Base-by-base conservation (phyloP, 2,888 invertebrate species). In the Polietes domitor region DNA sequence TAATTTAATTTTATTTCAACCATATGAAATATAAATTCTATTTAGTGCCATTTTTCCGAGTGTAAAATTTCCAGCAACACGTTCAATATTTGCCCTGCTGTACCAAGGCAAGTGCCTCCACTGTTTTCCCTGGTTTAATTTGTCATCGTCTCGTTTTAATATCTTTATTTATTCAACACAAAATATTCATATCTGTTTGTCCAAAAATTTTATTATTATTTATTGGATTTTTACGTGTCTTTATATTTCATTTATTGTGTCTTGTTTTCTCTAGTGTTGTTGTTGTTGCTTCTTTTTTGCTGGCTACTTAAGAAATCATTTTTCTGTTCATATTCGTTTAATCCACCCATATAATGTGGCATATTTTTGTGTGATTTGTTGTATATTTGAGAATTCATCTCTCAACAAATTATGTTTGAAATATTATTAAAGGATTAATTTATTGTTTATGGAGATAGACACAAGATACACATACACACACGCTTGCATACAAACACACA, bases 381-480 rank as follows among this genome's bases (percentile, higher is more conserved):
- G 65, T 4, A 1, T 12, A 26, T 58, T 58, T 21, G 58, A 58
- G 41, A 41, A 32, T 12, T 32, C 17, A 53, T 26, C 26, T 61
- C 26, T 78, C 77, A 70, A 76, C 43, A 72, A 76, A 79, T 83
- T 76, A 83, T 83, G 79, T 79, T 83, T 83, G 76, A 83, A 76
- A 73, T 72, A 76, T 79, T 79, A 79, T 79, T 68, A 72, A 73
- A 68, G 76, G 79, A 83, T 68, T 50, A 50, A 68, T 28, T 32
- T 28, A 37, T 72, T 53, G 37, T 55, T 50, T 72, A 72, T 32
- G 43, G 19, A 65, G 19, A 61, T 2, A 58, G 19, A 32, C 2
- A 17, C 5, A 37, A 12, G 19, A 7, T 24, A 55, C 19, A 80
- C 73, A 73, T 47, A 3, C 7, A 32, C 32, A 32, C 5, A 32